Evolutionary conservation across 2,888 invertebrate species (phyloP).

Genomic region (Drosophila incognita): DNA sequence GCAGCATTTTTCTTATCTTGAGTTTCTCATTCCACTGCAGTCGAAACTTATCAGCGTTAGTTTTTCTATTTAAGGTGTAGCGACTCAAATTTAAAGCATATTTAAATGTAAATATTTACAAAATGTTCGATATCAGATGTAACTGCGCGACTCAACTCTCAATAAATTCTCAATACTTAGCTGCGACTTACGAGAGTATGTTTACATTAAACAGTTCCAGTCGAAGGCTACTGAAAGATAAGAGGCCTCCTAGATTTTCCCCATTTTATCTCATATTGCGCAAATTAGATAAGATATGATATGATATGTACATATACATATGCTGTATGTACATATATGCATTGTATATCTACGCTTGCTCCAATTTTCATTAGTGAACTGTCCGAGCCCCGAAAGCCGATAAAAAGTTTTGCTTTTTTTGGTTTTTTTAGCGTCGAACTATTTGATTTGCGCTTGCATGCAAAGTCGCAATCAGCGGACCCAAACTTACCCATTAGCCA

Average conservation of each 20-base stretch:
- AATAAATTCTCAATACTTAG: slow-evolving; percentile 5
- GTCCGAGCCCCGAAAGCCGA: slow-evolving; percentile 14
- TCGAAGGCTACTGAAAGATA: slow-evolving; percentile 26
- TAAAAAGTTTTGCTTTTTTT: slow-evolving; percentile 8
- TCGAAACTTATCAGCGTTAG: slow-evolving; percentile 5
- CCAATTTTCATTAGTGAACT: slow-evolving; percentile 29
- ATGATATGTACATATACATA: slow-evolving; percentile 4
- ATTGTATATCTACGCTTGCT: slow-evolving; percentile 14
- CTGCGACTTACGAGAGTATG: not conserved
- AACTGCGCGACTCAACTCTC: slow-evolving; percentile 4
- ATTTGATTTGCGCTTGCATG: slow-evolving; percentile 44
- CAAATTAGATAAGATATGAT: slow-evolving; percentile 55
- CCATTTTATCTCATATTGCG: slow-evolving; percentile 49
- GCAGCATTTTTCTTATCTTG: slow-evolving; percentile 16
- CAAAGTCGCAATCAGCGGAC: slow-evolving; percentile 34
- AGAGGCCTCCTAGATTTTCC: slow-evolving; percentile 14
- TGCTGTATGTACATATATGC: not conserved
- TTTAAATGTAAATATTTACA: slow-evolving; percentile 38
- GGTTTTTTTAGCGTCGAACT: slow-evolving; percentile 6
- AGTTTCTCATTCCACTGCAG: slow-evolving; percentile 16
- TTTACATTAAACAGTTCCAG: slow-evolving; percentile 14
- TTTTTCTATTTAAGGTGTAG: not conserved
- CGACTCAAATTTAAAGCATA: not conserved
- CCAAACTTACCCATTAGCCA: slow-evolving; percentile 1
- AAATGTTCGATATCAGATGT: slow-evolving; percentile 17